Percentiles rank a stretch among this genome's conserved stretches.
Evolutionary conservation across 2,113 vertebrate genomes (phyloP).

Genomic region (Indri indri): DNA sequence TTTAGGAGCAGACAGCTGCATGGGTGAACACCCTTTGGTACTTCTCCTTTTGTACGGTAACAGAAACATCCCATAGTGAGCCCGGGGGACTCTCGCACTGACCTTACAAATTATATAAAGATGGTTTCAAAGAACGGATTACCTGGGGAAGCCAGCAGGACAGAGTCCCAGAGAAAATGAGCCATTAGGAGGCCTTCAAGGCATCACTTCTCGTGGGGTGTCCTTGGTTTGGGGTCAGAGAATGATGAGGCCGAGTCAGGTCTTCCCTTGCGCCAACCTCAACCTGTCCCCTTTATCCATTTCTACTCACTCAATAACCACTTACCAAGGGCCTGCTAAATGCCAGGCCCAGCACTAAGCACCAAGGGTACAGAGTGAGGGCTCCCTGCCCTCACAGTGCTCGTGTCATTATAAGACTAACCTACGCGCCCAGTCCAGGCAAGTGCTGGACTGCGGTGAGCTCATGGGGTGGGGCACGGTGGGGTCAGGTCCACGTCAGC

Average conservation of each 20-base stretch:
- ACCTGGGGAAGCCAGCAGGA: neutral
- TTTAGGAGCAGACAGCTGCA: neutral
- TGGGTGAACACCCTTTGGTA: neutral
- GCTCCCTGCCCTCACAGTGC: no score
- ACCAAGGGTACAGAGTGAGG: neutral
- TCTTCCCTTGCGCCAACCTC: neutral
- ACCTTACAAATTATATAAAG: neutral
- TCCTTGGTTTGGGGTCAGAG: neutral
- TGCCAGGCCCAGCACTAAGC: neutral
- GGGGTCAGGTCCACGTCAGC: accelerated
- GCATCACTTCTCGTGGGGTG: neutral
- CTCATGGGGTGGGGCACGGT: accelerated
- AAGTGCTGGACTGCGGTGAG: neutral
- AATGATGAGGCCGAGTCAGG: neutral
- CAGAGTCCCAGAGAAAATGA: neutral
- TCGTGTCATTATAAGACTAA: neutral
- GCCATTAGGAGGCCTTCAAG: neutral
- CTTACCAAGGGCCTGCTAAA: neutral
- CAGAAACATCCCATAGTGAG: neutral
- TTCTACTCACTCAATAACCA: neutral
- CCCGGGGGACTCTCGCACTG: neutral
- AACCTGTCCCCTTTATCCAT: neutral
- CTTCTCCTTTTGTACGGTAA: neutral
- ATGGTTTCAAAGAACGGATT: neutral
- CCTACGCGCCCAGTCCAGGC: neutral